These are phyloP conservation scores for Andricus curvator DNA, from an alignment of 2,888 invertebrate genomes.

Conservation along the genomic window DNA sequence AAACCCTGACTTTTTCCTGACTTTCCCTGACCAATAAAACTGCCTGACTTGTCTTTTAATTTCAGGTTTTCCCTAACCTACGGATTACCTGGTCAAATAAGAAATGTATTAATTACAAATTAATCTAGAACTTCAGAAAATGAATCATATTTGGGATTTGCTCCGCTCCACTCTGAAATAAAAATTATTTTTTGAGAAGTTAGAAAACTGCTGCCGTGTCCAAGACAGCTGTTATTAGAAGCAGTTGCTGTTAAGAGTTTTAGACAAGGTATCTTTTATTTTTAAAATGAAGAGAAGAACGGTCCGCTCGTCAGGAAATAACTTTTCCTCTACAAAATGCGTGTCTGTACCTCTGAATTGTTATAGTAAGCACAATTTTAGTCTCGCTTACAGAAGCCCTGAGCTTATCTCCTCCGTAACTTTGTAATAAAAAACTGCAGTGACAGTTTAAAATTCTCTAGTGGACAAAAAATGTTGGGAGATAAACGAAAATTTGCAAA, in stretches of 20 bases:
- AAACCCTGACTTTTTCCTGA: too few species aligned
- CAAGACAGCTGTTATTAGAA: background rate
- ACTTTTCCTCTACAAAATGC: slow-evolving; percentile 19
- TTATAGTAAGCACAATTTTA: slow-evolving; percentile 37
- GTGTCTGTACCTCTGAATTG: slow-evolving; percentile 3
- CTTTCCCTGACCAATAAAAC: too few species aligned
- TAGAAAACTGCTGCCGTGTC: background rate
- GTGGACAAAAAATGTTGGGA: background rate
- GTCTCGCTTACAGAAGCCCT: slow-evolving; percentile 20
- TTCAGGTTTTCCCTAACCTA: too few species aligned
- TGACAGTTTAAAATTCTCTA: slow-evolving; percentile 15
- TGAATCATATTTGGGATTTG: background rate
- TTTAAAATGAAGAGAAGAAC: slow-evolving; percentile 1
- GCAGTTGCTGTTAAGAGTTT: background rate
- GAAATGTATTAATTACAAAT: too few species aligned
- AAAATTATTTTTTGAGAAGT: background rate
- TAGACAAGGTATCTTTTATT: slow-evolving; percentile 13
- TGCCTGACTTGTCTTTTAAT: too few species aligned
- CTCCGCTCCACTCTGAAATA: background rate
- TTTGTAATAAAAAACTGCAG: background rate
- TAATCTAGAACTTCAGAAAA: background rate
- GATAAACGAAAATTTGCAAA: background rate
- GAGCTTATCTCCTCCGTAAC: slow-evolving; percentile 19
- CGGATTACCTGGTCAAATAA: too few species aligned
- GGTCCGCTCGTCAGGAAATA: slow-evolving; percentile 29